Percentiles rank a stretch among this genome's conserved stretches.
Evolutionary conservation across 92 coral and sea anemone species (phyloP).

Genomic region (Umimayanthus chanpuru): DNA sequence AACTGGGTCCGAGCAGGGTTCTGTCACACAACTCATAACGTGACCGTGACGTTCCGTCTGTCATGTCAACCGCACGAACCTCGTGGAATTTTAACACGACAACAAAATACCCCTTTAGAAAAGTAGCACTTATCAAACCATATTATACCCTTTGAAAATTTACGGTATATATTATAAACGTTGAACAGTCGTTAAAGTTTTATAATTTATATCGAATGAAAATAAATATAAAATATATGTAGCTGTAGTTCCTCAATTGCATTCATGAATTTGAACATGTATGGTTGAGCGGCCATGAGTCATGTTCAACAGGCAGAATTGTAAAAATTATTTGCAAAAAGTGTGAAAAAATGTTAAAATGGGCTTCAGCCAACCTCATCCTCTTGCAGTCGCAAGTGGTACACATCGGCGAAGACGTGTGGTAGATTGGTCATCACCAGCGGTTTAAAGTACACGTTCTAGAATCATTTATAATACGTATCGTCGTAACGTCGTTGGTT

Average conservation of each 20-base stretch:
- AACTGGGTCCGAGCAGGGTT: conserved; percentile 19
- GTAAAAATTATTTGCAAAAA: background rate
- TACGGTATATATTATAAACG: no score
- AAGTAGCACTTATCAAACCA: no score
- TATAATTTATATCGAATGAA: no score
- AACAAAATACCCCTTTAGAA: no score
- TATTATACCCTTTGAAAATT: no score
- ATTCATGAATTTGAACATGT: no score
- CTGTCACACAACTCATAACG: conserved; percentile 15
- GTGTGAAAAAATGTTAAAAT: background rate
- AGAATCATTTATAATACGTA: background rate
- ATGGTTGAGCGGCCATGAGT: no score
- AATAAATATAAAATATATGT: no score
- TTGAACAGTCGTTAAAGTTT: no score
- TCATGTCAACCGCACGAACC: background rate
- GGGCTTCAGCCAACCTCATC: conserved; percentile 37
- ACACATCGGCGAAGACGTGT: conserved; percentile 20
- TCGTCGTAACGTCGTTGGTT: background rate
- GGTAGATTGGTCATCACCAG: conserved; percentile 39
- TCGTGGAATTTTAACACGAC: background rate
- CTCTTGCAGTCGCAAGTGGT: conserved; percentile 33
- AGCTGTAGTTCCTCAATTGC: no score
- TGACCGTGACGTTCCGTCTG: background rate
- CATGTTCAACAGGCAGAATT: background rate
- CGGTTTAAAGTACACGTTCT: rapidly evolving